Percentiles rank a stretch among this genome's conserved stretches.
Evolutionary conservation across 2,888 invertebrate species (phyloP).

Genomic region (Geophilus truncorum): DNA sequence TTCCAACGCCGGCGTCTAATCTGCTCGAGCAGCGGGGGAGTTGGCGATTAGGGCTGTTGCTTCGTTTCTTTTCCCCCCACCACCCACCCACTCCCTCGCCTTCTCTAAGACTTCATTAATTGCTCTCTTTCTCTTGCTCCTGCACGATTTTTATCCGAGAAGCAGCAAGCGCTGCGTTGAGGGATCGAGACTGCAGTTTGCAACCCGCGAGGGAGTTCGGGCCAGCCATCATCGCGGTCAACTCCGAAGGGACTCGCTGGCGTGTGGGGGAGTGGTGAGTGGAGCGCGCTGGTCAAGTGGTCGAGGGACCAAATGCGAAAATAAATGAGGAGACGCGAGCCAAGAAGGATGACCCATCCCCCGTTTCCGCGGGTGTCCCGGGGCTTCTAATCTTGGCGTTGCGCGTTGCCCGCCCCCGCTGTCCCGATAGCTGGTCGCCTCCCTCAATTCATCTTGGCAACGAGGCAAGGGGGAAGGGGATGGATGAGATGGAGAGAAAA

Average conservation of each 20-base stretch:
- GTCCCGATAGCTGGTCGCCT: conserved; percentile 27
- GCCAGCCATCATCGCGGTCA: conserved; percentile 27
- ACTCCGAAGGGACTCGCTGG: conserved; percentile 16
- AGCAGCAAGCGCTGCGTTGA: neutral
- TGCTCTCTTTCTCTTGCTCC: neutral
- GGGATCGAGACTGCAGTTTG: neutral
- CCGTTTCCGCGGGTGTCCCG: conserved; percentile 28
- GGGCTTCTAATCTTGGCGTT: conserved; percentile 32
- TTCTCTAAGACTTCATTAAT: conserved; percentile 20
- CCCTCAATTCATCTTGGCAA: conserved; percentile 27
- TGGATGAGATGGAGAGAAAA: conserved; percentile 18
- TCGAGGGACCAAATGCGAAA: conserved; percentile 25
- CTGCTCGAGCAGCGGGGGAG: conserved; percentile 27
- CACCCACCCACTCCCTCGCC: neutral
- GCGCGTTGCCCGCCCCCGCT: conserved; percentile 15
- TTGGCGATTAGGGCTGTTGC: conserved; percentile 27
- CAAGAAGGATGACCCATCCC: conserved; percentile 31
- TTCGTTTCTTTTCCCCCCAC: neutral
- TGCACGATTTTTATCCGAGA: conserved; percentile 18
- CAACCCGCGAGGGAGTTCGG: neutral
- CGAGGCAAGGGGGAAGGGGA: conserved; percentile 24
- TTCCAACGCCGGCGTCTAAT: conserved; percentile 27
- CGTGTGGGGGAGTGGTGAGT: neutral
- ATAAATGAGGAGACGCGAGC: conserved; percentile 22
- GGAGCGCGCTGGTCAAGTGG: conserved; percentile 13